Base-by-base conservation (phyloP, 2,113 vertebrate species). In the Ondatra zibethicus region DNA sequence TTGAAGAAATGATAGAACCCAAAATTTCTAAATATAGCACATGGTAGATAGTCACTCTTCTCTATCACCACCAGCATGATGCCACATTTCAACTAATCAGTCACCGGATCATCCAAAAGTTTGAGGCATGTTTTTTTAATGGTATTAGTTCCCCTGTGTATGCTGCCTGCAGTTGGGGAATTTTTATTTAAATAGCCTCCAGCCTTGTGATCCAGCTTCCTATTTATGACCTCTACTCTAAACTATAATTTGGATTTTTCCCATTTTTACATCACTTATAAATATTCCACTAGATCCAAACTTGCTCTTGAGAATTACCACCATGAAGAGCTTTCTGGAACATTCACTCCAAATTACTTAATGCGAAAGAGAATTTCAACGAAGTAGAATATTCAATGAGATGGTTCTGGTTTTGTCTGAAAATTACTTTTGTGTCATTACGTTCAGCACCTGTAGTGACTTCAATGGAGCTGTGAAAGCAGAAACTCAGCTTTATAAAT, bases 281-380 rank as follows among this genome's bases (percentile, higher is more conserved):
- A 91, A 88, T 89, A 85, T 92, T 87, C 92, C 33, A 92, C 33
- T 42, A 85, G 55, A 92, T n/a, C 91, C 75, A 93, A 91, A 25
- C 63, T 33, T 86, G 78, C 23, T 89, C 77, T 55, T 42, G 66
- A 39, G n/a, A 92, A 10, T 12, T 45, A 63, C 63, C 82, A 85
- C 66, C 52, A 78, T 66, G 13, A 85, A 88, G 23, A 8, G 23
- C 9, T 75, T 29, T 61, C 76, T 80, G 39, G 82, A 92, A 91
- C n/a, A n/a, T 39, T 66, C 65, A 68, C 31, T 70, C 75, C 72
- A 84, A 47, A 77, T 89, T 63, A 92, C 33, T 42, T 75, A 42
- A 84, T 66, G 39, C 4, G 45, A 10, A 89, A 92, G 42, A 68
- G 63, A 52, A 93, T 75, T 89, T 93, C 52, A 75, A 61, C 42